phyloP scores from a whole-genome alignment of 2,797 vertebrate species.

The Acropternis orthonyx region DNA sequence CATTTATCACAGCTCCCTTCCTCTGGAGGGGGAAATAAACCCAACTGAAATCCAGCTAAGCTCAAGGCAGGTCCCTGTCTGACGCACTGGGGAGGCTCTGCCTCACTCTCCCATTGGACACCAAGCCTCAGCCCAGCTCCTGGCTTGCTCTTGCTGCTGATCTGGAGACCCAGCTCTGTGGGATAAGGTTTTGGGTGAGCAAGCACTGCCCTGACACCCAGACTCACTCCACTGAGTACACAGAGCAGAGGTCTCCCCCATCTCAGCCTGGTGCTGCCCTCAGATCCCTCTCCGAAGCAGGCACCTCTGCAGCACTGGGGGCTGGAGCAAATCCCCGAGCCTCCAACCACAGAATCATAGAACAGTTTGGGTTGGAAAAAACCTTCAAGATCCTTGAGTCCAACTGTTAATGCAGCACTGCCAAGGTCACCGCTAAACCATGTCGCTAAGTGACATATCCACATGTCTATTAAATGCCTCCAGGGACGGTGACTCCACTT shows the following conservation, averaged over 20 bases:
- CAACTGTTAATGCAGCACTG: not conserved
- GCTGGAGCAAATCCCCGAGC: not conserved
- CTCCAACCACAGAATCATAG: not conserved
- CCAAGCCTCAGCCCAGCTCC: not conserved
- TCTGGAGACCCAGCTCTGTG: fast-evolving
- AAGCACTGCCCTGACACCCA: not conserved
- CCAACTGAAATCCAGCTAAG: not conserved
- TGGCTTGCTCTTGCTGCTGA: fast-evolving
- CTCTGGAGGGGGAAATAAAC: not conserved
- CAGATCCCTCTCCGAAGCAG: fast-evolving
- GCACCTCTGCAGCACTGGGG: not conserved
- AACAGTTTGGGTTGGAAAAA: not conserved
- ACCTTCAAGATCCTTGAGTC: not conserved
- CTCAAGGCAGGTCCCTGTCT: not conserved
- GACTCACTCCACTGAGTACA: not conserved
- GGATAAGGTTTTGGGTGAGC: not conserved
- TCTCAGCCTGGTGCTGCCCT: not conserved
- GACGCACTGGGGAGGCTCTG: fast-evolving
- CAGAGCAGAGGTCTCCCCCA: fast-evolving
- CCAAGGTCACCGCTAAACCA: not conserved
- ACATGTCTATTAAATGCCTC: not conserved
- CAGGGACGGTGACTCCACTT: not conserved
- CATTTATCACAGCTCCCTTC: fast-evolving
- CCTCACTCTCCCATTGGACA: not conserved
- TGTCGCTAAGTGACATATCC: not conserved